Conservation (phyloP, 2,113 vertebrate species). For the Naja naja region DNA sequence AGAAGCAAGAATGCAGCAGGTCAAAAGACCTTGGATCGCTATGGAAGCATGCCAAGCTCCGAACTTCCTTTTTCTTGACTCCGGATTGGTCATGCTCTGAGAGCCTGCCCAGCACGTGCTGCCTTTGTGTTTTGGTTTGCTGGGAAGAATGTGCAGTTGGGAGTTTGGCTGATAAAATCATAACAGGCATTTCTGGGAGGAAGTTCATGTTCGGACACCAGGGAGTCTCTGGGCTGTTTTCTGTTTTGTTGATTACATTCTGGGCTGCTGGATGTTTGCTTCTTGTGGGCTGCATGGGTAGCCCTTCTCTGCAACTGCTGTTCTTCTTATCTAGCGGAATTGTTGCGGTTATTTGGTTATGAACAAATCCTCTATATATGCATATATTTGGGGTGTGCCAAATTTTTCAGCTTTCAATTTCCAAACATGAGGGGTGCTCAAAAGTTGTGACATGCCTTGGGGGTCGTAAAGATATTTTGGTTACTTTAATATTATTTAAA, state of each 20-base stretch:
- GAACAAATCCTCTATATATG: background rate
- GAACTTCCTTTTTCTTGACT: background rate
- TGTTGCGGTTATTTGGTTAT: background rate
- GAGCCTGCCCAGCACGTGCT: fast-evolving
- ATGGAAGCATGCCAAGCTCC: background rate
- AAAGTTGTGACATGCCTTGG: no score
- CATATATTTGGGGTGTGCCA: no score
- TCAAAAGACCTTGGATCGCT: fast-evolving
- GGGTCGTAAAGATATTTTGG: no score
- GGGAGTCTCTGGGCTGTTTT: background rate
- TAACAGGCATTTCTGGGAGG: background rate
- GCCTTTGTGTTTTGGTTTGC: background rate
- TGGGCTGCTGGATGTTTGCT: fast-evolving
- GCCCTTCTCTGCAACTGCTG: background rate
- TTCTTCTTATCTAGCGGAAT: background rate
- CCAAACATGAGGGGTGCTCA: no score
- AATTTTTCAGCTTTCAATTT: no score
- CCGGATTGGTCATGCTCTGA: background rate
- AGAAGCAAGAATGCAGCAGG: background rate
- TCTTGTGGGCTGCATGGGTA: conserved; percentile 13
- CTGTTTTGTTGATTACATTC: fast-evolving
- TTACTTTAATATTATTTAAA: no score
- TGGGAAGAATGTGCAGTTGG: fast-evolving
- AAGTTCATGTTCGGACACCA: background rate
- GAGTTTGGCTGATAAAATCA: background rate